These are phyloP conservation scores for Cuniculus paca DNA, from an alignment of 2,797 vertebrate genomes.

Conservation along the genomic window DNA sequence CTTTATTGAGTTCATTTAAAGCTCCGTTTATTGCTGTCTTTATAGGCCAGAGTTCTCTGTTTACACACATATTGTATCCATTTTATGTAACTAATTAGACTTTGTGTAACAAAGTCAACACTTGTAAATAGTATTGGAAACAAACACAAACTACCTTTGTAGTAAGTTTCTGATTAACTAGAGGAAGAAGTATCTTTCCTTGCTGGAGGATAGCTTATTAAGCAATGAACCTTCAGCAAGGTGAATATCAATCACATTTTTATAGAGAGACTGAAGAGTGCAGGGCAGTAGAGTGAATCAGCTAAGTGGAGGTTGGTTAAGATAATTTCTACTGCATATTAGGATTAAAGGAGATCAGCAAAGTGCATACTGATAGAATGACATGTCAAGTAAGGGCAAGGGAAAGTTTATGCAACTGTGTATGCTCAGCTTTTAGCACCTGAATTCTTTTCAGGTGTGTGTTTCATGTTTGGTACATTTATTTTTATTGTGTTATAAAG, in stretches of 20 bases:
- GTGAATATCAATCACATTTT: neutral
- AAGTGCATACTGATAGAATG: neutral
- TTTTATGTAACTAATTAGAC: neutral
- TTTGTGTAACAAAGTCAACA: neutral
- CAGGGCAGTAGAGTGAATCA: neutral
- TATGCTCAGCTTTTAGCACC: conserved; percentile 1
- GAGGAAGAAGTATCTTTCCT: neutral
- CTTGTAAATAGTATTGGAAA: conserved; percentile 21
- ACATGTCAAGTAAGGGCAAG: conserved; percentile 33
- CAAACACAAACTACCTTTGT: conserved; percentile 26
- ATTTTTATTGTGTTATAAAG: conserved; percentile 34
- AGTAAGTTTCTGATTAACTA: neutral
- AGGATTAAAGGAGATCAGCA: neutral
- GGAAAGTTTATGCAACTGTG: neutral
- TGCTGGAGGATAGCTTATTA: neutral
- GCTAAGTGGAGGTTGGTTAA: neutral
- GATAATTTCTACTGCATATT: neutral
- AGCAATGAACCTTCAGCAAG: neutral
- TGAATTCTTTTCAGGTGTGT: conserved; percentile 25
- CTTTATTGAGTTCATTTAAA: conserved; percentile 14
- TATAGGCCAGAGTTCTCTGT: neutral
- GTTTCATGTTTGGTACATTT: conserved; percentile 43
- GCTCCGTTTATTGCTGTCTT: conserved; percentile 35
- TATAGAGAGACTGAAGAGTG: neutral
- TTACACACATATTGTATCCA: neutral